Percentiles rank a stretch among this genome's conserved stretches.
These are phyloP conservation scores for Podotricha telesiphe DNA, from an alignment of 2,888 invertebrate genomes.

Conservation along the genomic window DNA sequence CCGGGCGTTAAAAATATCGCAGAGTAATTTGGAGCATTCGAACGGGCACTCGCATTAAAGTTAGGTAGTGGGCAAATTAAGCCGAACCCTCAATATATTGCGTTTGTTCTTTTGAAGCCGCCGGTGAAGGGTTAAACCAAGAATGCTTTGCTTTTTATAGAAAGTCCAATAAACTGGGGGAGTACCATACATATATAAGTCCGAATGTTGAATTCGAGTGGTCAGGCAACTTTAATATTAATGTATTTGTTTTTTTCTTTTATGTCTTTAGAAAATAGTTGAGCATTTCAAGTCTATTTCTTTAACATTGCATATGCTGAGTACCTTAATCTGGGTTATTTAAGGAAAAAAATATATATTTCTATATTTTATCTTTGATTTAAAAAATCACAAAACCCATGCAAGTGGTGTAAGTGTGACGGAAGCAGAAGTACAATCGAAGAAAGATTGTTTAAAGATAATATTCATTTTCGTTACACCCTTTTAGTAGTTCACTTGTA, in stretches of 20 bases:
- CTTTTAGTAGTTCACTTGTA: too few relatives aligned
- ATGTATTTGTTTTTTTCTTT: constrained; percentile 21
- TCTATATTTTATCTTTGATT: too few relatives aligned
- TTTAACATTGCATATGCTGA: background rate
- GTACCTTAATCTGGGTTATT: too few relatives aligned
- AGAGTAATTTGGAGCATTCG: constrained; percentile 81
- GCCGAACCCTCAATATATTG: constrained; percentile 81
- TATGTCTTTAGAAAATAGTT: background rate
- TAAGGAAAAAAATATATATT: too few relatives aligned
- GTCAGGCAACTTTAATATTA: constrained; percentile 41
- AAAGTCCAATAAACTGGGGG: constrained; percentile 70
- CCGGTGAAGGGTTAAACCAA: constrained; percentile 83
- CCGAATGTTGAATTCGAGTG: constrained; percentile 37
- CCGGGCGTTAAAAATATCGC: constrained; percentile 81
- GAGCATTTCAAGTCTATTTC: background rate
- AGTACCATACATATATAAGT: constrained; percentile 45
- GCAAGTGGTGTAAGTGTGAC: too few relatives aligned
- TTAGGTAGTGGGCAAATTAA: constrained; percentile 79
- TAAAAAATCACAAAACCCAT: too few relatives aligned
- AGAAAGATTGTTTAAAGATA: too few relatives aligned
- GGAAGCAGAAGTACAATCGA: too few relatives aligned
- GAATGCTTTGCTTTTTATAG: constrained; percentile 84
- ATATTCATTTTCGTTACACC: too few relatives aligned
- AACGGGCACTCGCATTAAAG: constrained; percentile 73
- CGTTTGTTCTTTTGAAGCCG: constrained; percentile 83